These are phyloP conservation scores for Empidonax traillii DNA, from an alignment of 2,113 vertebrate genomes.

Conservation along the genomic window DNA sequence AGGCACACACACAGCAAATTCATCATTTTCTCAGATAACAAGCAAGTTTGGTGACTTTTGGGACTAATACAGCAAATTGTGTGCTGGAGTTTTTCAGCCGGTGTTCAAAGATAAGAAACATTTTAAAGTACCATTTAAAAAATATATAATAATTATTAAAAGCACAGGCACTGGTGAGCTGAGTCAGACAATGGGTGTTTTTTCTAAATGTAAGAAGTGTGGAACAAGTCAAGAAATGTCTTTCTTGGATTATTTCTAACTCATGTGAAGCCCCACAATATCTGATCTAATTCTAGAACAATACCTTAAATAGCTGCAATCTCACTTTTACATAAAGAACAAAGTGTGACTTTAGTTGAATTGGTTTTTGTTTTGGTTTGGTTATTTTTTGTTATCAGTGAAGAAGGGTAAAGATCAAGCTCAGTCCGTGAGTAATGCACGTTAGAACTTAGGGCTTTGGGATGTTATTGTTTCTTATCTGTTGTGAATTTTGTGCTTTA, in stretches of 20 bases:
- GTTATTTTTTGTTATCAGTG: background rate
- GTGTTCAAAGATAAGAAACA: background rate
- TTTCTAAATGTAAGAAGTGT: background rate
- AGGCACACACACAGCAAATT: background rate
- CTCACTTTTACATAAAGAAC: background rate
- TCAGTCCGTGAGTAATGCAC: background rate
- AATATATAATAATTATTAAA: too few species aligned
- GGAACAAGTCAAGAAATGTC: background rate
- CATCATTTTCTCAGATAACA: background rate
- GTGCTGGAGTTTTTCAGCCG: background rate
- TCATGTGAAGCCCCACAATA: background rate
- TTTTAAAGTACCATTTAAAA: background rate
- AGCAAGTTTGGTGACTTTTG: background rate
- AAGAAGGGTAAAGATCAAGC: background rate
- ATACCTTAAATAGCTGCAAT: background rate
- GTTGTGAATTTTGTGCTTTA: fast-evolving
- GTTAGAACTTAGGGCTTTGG: background rate
- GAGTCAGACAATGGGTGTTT: background rate
- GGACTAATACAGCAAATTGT: background rate
- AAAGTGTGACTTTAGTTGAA: background rate
- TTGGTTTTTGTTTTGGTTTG: too few species aligned
- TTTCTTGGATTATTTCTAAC: background rate
- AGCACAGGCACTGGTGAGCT: background rate
- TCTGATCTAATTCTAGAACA: background rate
- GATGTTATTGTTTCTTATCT: background rate